Conservation (phyloP, 2,888 invertebrate species). For the Xylocampa areola region DNA sequence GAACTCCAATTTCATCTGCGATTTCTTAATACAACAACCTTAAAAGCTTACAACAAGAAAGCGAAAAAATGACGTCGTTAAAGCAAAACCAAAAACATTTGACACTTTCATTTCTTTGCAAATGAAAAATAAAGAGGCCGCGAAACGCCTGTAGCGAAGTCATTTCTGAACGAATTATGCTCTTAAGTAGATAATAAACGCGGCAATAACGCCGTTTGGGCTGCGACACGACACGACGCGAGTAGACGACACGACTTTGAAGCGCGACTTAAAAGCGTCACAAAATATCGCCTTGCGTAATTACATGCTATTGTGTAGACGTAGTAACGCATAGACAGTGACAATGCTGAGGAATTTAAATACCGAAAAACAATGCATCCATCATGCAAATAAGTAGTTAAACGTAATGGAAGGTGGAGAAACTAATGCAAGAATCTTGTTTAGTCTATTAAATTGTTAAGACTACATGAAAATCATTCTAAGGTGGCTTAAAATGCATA, state of each 20-base stretch:
- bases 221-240: conserved; percentile 44
- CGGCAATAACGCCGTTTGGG: conserved; percentile 36
- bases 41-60: conserved; percentile 44
- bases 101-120: conserved; percentile 59
- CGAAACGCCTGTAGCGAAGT: conserved; percentile 43
- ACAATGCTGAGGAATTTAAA: conserved; percentile 28
- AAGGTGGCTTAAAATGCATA: not conserved
- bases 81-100: conserved; percentile 60
- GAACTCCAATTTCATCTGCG: conserved; percentile 44
- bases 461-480: conserved; percentile 24
- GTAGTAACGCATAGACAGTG: conserved; percentile 27
- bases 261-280: conserved; percentile 39
- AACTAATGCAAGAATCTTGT: conserved; percentile 48
- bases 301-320: conserved; percentile 37
- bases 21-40: conserved; percentile 35
- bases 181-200: conserved; percentile 64
- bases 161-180: conserved; percentile 61
- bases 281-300: conserved; percentile 46
- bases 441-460: conserved; percentile 29
- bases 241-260: conserved; percentile 43
- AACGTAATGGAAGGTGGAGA: conserved; percentile 39
- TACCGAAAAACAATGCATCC: conserved; percentile 41
- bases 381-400: conserved; percentile 46
- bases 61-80: conserved; percentile 50
- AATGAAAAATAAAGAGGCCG: conserved; percentile 61